Evolutionary conservation across 1,140 invertebrate species (phyloP).

Genomic region (Sitodiplosis mosellana): DNA sequence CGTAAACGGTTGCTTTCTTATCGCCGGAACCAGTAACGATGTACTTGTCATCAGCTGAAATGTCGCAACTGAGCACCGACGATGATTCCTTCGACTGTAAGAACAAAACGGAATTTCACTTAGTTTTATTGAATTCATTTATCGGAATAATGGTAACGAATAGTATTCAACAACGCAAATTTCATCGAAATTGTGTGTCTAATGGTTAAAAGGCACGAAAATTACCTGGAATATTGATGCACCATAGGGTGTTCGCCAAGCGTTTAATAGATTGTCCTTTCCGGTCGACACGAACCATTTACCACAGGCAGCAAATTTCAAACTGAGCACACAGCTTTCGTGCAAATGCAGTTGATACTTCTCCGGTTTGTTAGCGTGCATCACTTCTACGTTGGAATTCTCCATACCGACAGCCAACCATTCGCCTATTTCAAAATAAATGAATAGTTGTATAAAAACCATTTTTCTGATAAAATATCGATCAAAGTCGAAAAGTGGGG

Average conservation of each 20-base stretch:
- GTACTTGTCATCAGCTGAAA: slow-evolving; percentile 90
- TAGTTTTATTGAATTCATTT: too few relatives aligned
- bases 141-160: too few relatives aligned
- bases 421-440: slow-evolving; percentile 33
- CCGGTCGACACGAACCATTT: slow-evolving; percentile 97
- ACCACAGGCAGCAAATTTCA: slow-evolving; percentile 84
- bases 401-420: slow-evolving; percentile 98
- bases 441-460: not conserved
- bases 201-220: too few relatives aligned
- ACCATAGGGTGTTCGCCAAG: slow-evolving; percentile 91
- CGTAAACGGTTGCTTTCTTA: slow-evolving; percentile 93
- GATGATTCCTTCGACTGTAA: slow-evolving; percentile 85
- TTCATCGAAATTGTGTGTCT: too few relatives aligned
- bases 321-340: slow-evolving; percentile 87
- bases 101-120: not conserved
- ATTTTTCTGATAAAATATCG: not conserved
- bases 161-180: too few relatives aligned
- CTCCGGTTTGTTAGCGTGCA: slow-evolving; percentile 79
- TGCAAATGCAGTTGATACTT: slow-evolving; percentile 91
- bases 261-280: slow-evolving; percentile 90
- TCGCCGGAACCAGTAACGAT: slow-evolving; percentile 95
- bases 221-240: slow-evolving; percentile 87
- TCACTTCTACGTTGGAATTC: slow-evolving; percentile 82
- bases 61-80: slow-evolving; percentile 92
- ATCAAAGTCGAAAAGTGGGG: too few relatives aligned